Evolutionary conservation across 1,140 invertebrate species (phyloP), one percentile per base, ranked within the genome.

Genomic region (Saccostrea glomerata): DNA sequence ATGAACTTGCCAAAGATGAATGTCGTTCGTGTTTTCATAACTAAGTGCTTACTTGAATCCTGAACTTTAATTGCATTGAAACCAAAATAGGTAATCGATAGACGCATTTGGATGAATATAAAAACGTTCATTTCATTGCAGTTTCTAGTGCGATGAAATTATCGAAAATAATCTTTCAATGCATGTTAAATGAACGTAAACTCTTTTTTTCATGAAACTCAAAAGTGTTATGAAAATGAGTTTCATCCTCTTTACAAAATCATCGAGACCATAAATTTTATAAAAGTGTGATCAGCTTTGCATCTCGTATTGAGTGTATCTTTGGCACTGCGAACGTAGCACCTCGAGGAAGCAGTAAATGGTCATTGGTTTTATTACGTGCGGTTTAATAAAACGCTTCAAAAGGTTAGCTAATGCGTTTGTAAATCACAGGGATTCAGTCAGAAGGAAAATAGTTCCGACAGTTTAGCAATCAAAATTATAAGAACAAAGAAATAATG

Each of bases 11-110:
- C 70, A 36, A 30, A 77, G 25, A 12, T 11, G 25, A 25, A 36
- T 30, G 5, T 77, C 70, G 66, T 25, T 73, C n/a, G 70, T 77
- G 70, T 77, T 77, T 77, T 77, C 70, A 30, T 77, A 77, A 77
- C 70, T 77, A 77, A 77, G 70, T 77, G 70, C 70, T 77, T 77
- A 77, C 25, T 77, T 77, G 70, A 30, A 77, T 77, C 30, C 60
- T 66, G 25, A 77, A 77, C 25, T 77, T 25, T 77, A 77, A 77
- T 30, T 77, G 70, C 70, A 77, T 77, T 77, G 70, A 77, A 77
- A 77, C 23, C 70, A 3, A 36, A 36, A 36, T 36, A 36, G 23
- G 25, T 77, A 77, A 77, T 77, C 70, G 25, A 77, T 77, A 9
- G 47, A 47, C 9, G 47, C 47, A 47, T 47, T 7, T 47, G 47